Evolutionary conservation across 2,797 vertebrate genomes (phyloP).

Genomic region (Mustela erminea): DNA sequence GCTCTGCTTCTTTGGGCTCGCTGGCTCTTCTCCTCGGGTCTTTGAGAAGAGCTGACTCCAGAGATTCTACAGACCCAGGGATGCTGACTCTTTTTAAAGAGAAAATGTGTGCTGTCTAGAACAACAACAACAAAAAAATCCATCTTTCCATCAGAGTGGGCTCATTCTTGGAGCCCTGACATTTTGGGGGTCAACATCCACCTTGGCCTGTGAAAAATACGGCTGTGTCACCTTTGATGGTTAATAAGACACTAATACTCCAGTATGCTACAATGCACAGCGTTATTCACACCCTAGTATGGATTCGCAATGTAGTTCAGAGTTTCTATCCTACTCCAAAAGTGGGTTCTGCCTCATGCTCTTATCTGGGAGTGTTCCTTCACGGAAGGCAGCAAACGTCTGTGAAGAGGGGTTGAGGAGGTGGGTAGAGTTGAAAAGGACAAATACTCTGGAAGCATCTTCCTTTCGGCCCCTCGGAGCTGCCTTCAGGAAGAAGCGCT

Average conservation of each 20-base stretch:
- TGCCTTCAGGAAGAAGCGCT: fast-evolving
- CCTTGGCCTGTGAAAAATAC: background rate
- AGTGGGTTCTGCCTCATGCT: background rate
- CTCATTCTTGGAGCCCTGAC: background rate
- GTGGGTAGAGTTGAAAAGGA: background rate
- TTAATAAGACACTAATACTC: background rate
- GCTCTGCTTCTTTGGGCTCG: fast-evolving
- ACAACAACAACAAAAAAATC: background rate
- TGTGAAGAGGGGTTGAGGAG: background rate
- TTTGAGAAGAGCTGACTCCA: background rate
- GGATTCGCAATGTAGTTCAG: background rate
- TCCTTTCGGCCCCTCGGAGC: background rate
- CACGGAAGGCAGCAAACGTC: background rate
- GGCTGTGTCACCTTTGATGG: background rate
- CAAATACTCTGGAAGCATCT: too few relatives aligned
- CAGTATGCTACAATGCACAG: fast-evolving
- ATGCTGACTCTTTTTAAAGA: background rate
- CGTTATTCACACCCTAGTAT: background rate
- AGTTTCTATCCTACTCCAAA: background rate
- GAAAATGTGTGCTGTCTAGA: background rate
- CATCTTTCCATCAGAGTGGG: background rate
- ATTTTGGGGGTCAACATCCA: background rate
- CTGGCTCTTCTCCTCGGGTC: background rate
- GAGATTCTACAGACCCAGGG: background rate
- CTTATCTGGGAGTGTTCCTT: background rate